Evolutionary conservation across 2,113 vertebrate species (phyloP).

Genomic region (Carassius auratus): DNA sequence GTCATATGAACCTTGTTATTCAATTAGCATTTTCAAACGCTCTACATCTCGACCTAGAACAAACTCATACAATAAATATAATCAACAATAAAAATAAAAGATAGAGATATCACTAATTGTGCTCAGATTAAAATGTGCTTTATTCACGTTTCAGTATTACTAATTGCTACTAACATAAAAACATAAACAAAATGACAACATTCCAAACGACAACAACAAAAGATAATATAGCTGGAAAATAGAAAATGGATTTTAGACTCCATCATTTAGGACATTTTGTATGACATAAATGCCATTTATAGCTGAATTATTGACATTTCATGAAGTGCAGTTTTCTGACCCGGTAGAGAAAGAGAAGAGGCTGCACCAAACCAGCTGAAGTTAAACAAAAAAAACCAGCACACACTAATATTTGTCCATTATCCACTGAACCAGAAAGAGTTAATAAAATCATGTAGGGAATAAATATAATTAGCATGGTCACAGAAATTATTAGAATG

Average conservation of each 20-base stretch:
- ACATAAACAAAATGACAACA: neutral
- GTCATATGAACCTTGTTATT: too few relatives aligned
- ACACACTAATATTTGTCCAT: neutral
- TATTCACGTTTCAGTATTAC: neutral
- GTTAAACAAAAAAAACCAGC: neutral
- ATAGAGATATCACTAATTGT: neutral
- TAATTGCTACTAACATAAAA: neutral
- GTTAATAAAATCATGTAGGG: neutral
- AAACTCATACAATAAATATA: too few relatives aligned
- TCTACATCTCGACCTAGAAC: too few relatives aligned
- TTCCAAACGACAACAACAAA: neutral
- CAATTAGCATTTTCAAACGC: too few relatives aligned
- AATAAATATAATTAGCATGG: neutral
- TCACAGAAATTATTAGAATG: neutral
- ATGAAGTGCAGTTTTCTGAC: neutral
- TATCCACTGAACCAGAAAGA: neutral
- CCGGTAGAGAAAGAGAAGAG: constrained; percentile 32
- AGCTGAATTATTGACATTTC: neutral
- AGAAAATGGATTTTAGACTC: neutral
- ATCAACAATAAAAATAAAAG: too few relatives aligned
- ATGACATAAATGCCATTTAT: neutral
- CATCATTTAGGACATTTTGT: too few relatives aligned
- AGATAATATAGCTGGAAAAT: neutral
- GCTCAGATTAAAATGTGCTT: neutral
- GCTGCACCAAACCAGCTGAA: constrained; percentile 9